Percentiles rank a stretch among this genome's conserved stretches.
Conservation (phyloP, 2,888 invertebrate genomes). For the Mechanitis mazaeus region DNA sequence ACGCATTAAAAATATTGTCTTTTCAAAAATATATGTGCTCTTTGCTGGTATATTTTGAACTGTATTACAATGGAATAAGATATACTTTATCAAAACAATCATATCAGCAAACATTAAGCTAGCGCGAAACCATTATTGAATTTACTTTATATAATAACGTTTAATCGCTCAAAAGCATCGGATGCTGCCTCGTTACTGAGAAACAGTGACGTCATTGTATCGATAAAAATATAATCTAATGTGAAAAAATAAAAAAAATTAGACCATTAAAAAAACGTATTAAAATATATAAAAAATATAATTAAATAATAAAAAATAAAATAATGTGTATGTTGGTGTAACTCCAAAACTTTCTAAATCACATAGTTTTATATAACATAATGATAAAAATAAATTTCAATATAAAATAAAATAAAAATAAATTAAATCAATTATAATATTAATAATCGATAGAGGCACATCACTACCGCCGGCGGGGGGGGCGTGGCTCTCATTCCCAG, state of each 20-base stretch:
- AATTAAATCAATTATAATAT: not conserved
- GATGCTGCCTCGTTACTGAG: conserved; percentile 67
- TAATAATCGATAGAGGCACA: conserved; percentile 30
- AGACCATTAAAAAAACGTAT: too few species aligned
- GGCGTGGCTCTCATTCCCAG: conserved; percentile 65
- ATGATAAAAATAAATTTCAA: not conserved
- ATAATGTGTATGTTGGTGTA: too few species aligned
- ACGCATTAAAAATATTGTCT: conserved; percentile 10
- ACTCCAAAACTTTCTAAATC: too few species aligned
- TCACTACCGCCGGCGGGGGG: conserved; percentile 48
- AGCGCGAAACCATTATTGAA: conserved; percentile 72
- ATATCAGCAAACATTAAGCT: conserved; percentile 68
- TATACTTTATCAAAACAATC: conserved; percentile 32
- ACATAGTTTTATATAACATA: not conserved
- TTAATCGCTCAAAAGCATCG: conserved; percentile 74
- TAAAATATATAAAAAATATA: too few species aligned
- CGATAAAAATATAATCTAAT: conserved; percentile 28
- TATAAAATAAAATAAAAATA: not conserved
- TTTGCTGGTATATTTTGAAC: conserved; percentile 35
- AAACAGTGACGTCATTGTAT: conserved; percentile 40
- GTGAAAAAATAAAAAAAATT: too few species aligned
- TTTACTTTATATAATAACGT: conserved; percentile 77
- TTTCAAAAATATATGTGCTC: conserved; percentile 27
- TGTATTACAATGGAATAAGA: conserved; percentile 36
- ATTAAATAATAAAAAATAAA: too few species aligned